Percentiles rank a stretch among this genome's conserved stretches.
These are phyloP conservation scores for Piscicola geometra DNA, from an alignment of 2,888 invertebrate species.

Conservation along the genomic window DNA sequence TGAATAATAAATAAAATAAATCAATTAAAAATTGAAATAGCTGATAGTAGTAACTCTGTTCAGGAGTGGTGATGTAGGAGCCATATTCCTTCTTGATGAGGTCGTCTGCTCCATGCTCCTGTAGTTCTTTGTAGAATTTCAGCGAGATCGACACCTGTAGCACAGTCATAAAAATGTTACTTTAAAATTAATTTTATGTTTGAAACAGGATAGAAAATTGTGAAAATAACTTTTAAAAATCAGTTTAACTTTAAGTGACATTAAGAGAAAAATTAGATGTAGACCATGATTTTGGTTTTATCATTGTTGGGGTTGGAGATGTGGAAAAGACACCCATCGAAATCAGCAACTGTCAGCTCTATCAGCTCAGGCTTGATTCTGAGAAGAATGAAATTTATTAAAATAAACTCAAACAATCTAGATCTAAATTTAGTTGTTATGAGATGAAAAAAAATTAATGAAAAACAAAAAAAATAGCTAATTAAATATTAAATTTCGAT, in stretches of 20 bases:
- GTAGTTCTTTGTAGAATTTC: conserved; percentile 95
- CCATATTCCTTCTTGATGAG: conserved; percentile 89
- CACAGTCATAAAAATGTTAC: neutral
- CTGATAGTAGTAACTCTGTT: conserved; percentile 66
- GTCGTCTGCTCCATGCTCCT: conserved; percentile 96
- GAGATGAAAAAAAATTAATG: neutral
- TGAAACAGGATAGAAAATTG: neutral
- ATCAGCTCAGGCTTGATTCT: conserved; percentile 26
- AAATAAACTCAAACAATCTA: neutral
- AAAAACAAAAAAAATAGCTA: too few relatives aligned
- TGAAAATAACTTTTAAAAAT: neutral
- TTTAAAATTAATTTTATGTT: conserved; percentile 1
- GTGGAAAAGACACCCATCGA: conserved; percentile 97
- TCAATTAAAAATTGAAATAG: too few relatives aligned
- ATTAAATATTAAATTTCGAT: neutral
- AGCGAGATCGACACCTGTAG: conserved; percentile 90
- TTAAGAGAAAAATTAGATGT: conserved; percentile 50
- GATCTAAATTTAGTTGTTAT: neutral
- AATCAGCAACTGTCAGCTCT: conserved; percentile 60
- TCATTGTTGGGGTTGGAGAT: conserved; percentile 93
- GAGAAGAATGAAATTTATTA: neutral
- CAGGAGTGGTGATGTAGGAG: conserved; percentile 72
- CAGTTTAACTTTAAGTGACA: neutral
- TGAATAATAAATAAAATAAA: too few relatives aligned
- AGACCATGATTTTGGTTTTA: conserved; percentile 92